Conservation (phyloP, 2,113 vertebrate genomes). For the Loxodonta africana region DNA sequence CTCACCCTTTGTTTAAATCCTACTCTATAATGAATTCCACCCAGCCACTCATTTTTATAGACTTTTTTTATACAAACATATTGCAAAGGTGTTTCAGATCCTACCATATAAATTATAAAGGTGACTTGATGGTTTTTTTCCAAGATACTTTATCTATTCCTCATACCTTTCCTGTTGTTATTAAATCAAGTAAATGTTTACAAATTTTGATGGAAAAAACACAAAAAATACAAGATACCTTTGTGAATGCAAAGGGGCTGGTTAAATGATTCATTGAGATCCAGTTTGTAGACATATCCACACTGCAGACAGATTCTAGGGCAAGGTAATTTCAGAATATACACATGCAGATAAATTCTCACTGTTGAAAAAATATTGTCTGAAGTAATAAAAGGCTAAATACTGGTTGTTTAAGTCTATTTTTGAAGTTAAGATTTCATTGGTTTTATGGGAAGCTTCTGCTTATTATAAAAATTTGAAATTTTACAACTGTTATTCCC, state of each 20-base stretch:
- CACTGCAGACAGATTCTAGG: background rate
- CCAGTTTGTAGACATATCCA: constrained; percentile 55
- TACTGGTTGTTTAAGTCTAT: constrained; percentile 73
- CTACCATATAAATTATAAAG: constrained; percentile 68
- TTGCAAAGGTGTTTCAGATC: constrained; percentile 71
- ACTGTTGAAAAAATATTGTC: constrained; percentile 56
- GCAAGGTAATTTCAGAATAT: constrained; percentile 78
- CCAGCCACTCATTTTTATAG: constrained; percentile 77
- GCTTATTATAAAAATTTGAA: constrained; percentile 11
- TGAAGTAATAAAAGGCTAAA: constrained; percentile 78
- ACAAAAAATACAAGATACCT: constrained; percentile 57
- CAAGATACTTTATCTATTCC: constrained; percentile 66
- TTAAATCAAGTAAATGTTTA: constrained; percentile 84
- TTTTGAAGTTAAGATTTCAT: constrained; percentile 61
- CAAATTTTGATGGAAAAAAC: constrained; percentile 71
- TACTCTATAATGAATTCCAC: constrained; percentile 75
- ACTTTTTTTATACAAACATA: constrained; percentile 73
- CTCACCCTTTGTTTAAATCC: constrained; percentile 69
- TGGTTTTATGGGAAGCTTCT: constrained; percentile 57
- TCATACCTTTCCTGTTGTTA: constrained; percentile 67
- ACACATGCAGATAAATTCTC: constrained; percentile 69
- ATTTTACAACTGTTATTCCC: background rate
- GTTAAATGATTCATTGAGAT: constrained; percentile 79
- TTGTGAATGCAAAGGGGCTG: constrained; percentile 41
- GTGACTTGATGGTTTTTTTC: constrained; percentile 30